Base-by-base conservation (phyloP, 2,113 vertebrate genomes). In the Scortum barcoo region DNA sequence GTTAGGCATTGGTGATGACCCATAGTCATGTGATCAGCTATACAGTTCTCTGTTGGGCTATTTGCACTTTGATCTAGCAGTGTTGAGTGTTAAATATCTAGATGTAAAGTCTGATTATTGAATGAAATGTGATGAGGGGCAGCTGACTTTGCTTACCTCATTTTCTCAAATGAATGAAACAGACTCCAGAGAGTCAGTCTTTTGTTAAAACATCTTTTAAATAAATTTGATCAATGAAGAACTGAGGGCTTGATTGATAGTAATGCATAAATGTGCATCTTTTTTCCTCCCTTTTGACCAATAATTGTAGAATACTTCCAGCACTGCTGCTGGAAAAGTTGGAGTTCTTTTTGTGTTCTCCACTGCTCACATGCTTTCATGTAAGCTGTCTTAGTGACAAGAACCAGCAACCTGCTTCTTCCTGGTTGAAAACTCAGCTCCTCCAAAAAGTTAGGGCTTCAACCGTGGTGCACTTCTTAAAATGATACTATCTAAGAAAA, bases 1-100 rank as follows among this genome's bases (percentile, higher is more conserved):
- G 53, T 68, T 54, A 73, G 71, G 76, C 79, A 72, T 7, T 61
- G 28, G 72, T 48, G 77, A 72, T 81, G 73, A 83, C 13, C 54
- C 56, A 57, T 48, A 42, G 2, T 88, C 77, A 61, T 66, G 84
- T 82, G 78, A 84, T 54, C 42, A 22, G 13, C 54, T 69, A 13
- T 50, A 54, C 40, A 73, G 62, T 11, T 36, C 28, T 50, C 53
- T 65, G 5, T 68, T 57, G 10, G 60, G 51, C 69, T 80, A 0
- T 28, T 57, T 54, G 26, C 42, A 83, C 68, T 70, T 77, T 70
- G 80, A 60, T 56, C 54, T 72, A 70, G 65, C 65, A 22, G 40
- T 65, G 40, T 6, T 30, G 13, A 38, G 70, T 53, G 10, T 22
- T 19, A 30, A n/a, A 63, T 46, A 56, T 53, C 10, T 56, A 26